Evolutionary conservation across 2,797 vertebrate genomes (phyloP).

Genomic region (Hyperoplus immaculatus): DNA sequence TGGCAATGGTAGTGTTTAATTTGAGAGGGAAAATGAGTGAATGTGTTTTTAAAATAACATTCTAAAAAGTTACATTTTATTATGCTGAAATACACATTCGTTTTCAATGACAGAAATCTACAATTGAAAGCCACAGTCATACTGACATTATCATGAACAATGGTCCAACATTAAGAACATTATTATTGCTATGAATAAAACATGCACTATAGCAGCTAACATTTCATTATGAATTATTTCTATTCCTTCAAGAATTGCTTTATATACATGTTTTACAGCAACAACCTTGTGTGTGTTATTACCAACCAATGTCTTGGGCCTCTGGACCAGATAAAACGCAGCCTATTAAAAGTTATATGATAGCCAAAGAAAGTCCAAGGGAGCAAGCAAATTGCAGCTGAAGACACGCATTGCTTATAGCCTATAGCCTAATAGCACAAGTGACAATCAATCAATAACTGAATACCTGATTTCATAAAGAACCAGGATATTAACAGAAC

Average conservation of each 20-base stretch:
- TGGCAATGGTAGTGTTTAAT: neutral
- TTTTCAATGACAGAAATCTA: neutral
- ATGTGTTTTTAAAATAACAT: neutral
- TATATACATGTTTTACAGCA: conserved; percentile 16
- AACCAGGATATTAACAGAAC: conserved; percentile 37
- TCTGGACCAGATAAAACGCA: conserved; percentile 30
- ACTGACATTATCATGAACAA: neutral
- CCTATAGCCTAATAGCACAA: neutral
- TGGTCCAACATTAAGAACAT: conserved; percentile 4
- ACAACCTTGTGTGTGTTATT: conserved; percentile 32
- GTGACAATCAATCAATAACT: conserved; percentile 40
- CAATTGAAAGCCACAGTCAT: neutral
- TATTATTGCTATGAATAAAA: neutral
- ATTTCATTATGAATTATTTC: neutral
- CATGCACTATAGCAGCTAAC: neutral
- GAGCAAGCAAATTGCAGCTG: conserved; percentile 18
- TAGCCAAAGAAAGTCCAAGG: conserved; percentile 24
- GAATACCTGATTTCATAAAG: conserved; percentile 31
- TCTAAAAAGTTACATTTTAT: neutral
- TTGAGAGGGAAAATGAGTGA: neutral
- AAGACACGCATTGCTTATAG: conserved; percentile 14
- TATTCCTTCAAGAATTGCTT: neutral
- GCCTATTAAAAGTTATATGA: conserved; percentile 42
- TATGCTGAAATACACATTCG: neutral
- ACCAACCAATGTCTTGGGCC: conserved; percentile 21